phyloP scores from a whole-genome alignment of 2,113 vertebrate species.

The Dicentrarchus labrax region DNA sequence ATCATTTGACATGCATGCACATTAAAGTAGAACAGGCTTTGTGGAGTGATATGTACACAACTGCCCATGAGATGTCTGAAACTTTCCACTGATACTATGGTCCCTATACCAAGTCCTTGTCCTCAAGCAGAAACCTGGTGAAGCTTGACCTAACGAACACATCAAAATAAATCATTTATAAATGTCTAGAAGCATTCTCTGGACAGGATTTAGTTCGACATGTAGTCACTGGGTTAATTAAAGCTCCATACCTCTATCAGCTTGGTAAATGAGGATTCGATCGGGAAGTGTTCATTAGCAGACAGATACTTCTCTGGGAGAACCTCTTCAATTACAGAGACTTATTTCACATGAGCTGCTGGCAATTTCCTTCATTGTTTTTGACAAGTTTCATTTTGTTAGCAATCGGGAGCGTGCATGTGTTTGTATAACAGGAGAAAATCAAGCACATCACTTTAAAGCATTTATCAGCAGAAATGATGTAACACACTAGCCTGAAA shows the following conservation, averaged over 20 bases:
- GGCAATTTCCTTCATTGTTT: background rate
- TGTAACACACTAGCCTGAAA: background rate
- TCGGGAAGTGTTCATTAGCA: conserved; percentile 20
- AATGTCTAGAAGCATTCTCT: background rate
- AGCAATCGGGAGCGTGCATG: background rate
- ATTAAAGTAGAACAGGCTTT: background rate
- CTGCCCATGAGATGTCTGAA: background rate
- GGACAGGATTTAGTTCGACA: background rate
- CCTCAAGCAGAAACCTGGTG: background rate
- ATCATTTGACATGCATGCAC: background rate
- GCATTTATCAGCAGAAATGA: background rate
- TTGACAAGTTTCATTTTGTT: background rate
- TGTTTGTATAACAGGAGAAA: background rate
- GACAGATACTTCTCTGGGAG: conserved; percentile 6
- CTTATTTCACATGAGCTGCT: conserved; percentile 8
- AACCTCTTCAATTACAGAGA: conserved; percentile 16
- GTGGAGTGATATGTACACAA: background rate
- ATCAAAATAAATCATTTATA: background rate
- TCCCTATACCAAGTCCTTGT: background rate
- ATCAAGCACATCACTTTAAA: background rate
- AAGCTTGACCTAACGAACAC: background rate
- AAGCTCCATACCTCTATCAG: background rate
- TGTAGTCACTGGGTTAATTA: conserved; percentile 7
- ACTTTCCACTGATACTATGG: background rate
- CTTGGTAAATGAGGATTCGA: conserved; percentile 20